A percentile compares a stretch with the other conserved stretches of the same genome.
phyloP scores from a whole-genome alignment of 2,113 vertebrate genomes.

The Sinosuthora webbiana region DNA sequence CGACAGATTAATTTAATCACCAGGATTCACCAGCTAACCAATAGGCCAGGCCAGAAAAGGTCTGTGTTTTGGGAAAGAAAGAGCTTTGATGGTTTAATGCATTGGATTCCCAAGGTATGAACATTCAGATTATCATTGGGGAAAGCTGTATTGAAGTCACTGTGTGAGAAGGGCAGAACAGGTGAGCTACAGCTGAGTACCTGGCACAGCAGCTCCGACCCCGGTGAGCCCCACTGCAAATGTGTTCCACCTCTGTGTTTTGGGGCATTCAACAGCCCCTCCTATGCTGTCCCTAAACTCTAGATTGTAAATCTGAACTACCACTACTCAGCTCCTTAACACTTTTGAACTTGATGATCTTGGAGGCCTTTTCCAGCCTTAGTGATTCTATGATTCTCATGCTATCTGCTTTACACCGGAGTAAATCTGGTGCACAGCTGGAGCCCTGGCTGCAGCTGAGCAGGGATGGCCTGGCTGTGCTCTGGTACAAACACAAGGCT shows the following conservation, averaged over 20 bases:
- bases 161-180: neutral
- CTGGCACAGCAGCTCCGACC: neutral
- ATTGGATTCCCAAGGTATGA: neutral
- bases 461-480: rapidly evolving
- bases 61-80: neutral
- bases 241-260: rapidly evolving
- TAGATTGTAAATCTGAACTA: neutral
- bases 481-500: neutral
- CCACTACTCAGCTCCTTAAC: neutral
- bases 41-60: neutral
- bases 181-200: neutral
- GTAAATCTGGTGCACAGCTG: neutral
- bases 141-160: neutral
- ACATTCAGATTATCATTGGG: neutral
- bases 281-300: neutral
- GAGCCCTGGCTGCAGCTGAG: neutral
- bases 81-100: neutral
- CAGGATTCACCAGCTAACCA: neutral
- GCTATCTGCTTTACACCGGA: neutral
- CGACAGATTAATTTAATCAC: neutral
- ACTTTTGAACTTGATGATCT: neutral
- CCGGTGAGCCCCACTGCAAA: neutral
- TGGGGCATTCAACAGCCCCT: neutral
- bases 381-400: neutral
- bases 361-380: neutral